phyloP scores from a whole-genome alignment of 2,113 vertebrate species.

The Capra hircus region DNA sequence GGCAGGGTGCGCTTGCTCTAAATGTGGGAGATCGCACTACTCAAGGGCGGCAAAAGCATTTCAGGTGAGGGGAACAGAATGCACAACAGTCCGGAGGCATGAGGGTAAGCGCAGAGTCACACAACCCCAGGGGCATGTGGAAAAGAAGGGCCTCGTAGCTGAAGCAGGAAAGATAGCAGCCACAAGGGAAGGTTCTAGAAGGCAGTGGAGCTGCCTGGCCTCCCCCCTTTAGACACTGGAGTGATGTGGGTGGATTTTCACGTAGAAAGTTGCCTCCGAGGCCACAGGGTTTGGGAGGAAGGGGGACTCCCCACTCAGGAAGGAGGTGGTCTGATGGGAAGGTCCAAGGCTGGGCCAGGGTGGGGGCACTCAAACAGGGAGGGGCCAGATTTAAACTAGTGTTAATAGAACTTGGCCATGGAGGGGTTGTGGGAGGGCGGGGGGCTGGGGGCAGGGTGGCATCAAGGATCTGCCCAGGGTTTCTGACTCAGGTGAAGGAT shows the following conservation, averaged over 20 bases:
- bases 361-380: background rate
- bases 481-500: background rate
- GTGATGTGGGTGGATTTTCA: background rate
- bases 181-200: background rate
- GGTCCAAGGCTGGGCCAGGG: background rate
- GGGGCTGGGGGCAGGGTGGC: background rate
- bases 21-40: background rate
- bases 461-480: background rate
- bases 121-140: background rate
- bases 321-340: background rate
- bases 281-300: background rate
- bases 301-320: background rate
- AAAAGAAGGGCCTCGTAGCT: background rate
- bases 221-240: background rate
- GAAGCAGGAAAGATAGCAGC: background rate
- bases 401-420: background rate
- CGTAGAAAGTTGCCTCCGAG: background rate
- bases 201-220: background rate
- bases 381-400: background rate
- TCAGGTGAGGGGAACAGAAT: background rate
- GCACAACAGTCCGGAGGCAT: background rate
- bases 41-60: background rate
- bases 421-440: background rate
- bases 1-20: background rate
- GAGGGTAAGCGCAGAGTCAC: background rate